These are phyloP conservation scores for Isurus oxyrinchus DNA, from an alignment of 2,113 vertebrate species.

Conservation along the genomic window DNA sequence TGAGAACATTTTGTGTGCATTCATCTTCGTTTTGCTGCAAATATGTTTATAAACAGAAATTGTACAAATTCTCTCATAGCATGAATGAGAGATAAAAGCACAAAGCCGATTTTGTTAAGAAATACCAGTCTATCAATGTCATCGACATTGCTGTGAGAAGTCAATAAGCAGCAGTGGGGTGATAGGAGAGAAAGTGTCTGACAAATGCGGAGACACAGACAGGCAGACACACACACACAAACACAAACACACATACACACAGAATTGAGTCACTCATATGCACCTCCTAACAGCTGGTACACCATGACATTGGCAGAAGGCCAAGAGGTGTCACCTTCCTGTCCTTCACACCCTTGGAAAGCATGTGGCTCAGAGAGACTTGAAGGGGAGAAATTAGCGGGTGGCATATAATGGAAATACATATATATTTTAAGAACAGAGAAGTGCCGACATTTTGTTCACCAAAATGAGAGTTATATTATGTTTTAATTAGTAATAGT, in stretches of 20 bases:
- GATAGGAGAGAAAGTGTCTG: background rate
- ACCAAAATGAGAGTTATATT: background rate
- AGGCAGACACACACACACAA: background rate
- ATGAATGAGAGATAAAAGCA: background rate
- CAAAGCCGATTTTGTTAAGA: background rate
- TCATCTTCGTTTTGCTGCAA: background rate
- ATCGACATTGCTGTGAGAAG: background rate
- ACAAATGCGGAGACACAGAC: background rate
- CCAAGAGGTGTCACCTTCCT: background rate
- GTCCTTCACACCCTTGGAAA: background rate
- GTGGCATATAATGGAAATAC: background rate
- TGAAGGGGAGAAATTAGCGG: background rate
- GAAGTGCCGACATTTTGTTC: background rate
- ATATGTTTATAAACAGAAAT: background rate
- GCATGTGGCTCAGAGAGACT: background rate
- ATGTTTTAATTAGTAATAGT: background rate
- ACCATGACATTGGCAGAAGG: background rate
- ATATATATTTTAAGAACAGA: background rate
- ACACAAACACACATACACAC: background rate
- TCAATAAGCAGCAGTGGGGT: background rate
- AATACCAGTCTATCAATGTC: background rate
- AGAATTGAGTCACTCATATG: background rate
- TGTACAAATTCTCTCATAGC: background rate
- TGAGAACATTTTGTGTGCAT: background rate
- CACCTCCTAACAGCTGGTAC: background rate